Percentiles rank a stretch among this genome's conserved stretches.
phyloP scores from a whole-genome alignment of 1,140 invertebrate genomes.

The Latrodectus geometricus region DNA sequence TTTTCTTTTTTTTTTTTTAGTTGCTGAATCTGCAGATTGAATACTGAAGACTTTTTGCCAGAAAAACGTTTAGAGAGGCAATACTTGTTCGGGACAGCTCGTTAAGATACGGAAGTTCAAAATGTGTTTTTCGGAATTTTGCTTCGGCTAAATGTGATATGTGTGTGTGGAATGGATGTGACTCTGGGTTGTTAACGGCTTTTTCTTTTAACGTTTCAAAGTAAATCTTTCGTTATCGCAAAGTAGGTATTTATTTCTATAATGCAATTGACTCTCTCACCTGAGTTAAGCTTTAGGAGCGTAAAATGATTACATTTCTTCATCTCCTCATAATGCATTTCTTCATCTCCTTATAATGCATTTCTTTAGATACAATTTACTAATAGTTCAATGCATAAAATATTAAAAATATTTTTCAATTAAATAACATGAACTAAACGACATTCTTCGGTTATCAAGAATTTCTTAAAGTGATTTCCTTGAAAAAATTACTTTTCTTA shows the following conservation, averaged over 20 bases:
- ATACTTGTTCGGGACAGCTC: background rate
- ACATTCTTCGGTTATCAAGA: too few relatives aligned
- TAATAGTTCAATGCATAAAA: too few relatives aligned
- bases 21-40: background rate
- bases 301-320: too few relatives aligned
- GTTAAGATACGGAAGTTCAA: background rate
- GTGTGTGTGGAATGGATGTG: background rate
- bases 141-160: background rate
- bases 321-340: too few relatives aligned
- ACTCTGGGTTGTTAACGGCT: background rate
- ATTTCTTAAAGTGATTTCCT: too few relatives aligned
- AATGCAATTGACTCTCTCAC: background rate
- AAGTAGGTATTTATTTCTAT: background rate
- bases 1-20: background rate
- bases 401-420: too few relatives aligned
- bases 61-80: background rate
- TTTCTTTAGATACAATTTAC: too few relatives aligned
- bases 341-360: too few relatives aligned
- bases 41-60: background rate
- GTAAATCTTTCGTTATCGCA: background rate
- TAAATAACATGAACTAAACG: too few relatives aligned
- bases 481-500: too few relatives aligned
- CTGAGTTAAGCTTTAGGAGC: background rate
- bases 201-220: background rate
- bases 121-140: background rate